Evolutionary conservation across 2,888 invertebrate genomes (phyloP).

Genomic region (Eristalinus aeneus): DNA sequence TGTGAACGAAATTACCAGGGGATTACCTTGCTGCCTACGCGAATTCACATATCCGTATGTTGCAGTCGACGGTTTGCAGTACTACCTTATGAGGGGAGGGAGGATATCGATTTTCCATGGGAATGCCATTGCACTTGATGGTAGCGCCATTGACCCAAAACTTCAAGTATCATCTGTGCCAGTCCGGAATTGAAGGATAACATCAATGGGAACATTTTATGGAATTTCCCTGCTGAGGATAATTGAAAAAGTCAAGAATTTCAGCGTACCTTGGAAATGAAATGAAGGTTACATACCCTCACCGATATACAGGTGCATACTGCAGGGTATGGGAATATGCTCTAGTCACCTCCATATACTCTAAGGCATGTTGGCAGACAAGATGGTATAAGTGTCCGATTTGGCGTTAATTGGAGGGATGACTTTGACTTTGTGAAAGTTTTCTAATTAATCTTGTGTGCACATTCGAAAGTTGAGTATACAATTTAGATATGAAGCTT

Average conservation of each 20-base stretch:
- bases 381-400: too few species aligned
- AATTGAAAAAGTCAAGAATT: conserved; percentile 34
- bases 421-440: too few species aligned
- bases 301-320: not conserved
- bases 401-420: too few species aligned
- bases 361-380: not conserved
- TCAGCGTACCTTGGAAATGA: not conserved
- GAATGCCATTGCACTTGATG: conserved; percentile 62
- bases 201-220: conserved; percentile 53
- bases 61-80: not conserved
- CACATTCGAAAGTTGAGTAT: too few species aligned
- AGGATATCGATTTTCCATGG: conserved; percentile 55
- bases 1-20: conserved; percentile 39
- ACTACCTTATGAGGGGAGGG: not conserved
- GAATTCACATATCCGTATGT: not conserved
- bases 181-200: conserved; percentile 60
- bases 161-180: conserved; percentile 49
- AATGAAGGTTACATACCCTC: not conserved
- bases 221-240: conserved; percentile 8
- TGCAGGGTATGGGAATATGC: not conserved
- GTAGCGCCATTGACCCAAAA: conserved; percentile 65
- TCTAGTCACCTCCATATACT: not conserved
- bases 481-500: too few species aligned
- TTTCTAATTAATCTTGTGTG: too few species aligned
- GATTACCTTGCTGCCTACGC: conserved; percentile 14